phyloP scores from a whole-genome alignment of 2,888 invertebrate species.

The Embidobia sp. region DNA sequence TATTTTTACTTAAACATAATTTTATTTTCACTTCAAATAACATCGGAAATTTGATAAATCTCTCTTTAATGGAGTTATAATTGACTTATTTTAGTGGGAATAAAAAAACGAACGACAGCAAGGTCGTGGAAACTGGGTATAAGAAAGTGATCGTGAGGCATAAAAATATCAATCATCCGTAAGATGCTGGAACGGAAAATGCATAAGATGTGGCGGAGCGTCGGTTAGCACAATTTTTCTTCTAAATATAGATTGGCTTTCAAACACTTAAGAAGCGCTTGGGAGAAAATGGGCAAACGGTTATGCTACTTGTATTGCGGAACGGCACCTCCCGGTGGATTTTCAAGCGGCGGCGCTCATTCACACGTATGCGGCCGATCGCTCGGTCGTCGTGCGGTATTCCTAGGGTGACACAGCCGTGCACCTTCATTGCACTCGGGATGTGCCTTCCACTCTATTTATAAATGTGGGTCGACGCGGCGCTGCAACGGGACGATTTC shows the following conservation, averaged over 20 bases:
- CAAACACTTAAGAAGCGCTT: slow-evolving; percentile 29
- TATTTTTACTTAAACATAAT: no score
- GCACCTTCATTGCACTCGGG: slow-evolving; percentile 63
- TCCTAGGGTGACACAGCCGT: slow-evolving; percentile 61
- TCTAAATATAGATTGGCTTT: slow-evolving; percentile 47
- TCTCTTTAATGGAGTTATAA: no score
- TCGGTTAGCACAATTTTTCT: slow-evolving; percentile 32
- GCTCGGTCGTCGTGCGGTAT: slow-evolving; percentile 53
- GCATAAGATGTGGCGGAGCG: slow-evolving; percentile 9
- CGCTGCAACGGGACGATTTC: slow-evolving; percentile 63
- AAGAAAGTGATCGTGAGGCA: neutral
- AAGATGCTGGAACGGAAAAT: slow-evolving; percentile 34
- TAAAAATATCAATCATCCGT: slow-evolving; percentile 26
- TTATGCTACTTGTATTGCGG: slow-evolving; percentile 40
- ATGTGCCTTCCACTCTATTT: slow-evolving; percentile 61
- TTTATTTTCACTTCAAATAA: no score
- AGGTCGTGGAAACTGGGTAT: no score
- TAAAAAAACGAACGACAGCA: slow-evolving; percentile 1
- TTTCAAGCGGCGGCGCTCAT: slow-evolving; percentile 47
- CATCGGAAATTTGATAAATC: no score
- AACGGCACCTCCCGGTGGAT: slow-evolving; percentile 43
- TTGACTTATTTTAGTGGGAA: neutral
- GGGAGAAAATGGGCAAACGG: slow-evolving; percentile 36
- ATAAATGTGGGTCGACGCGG: slow-evolving; percentile 63
- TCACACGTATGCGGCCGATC: slow-evolving; percentile 54